Percentiles rank a stretch among this genome's conserved stretches.
phyloP scores from a whole-genome alignment of 2,797 vertebrate species.

The Acrocephalus scirpaceus region DNA sequence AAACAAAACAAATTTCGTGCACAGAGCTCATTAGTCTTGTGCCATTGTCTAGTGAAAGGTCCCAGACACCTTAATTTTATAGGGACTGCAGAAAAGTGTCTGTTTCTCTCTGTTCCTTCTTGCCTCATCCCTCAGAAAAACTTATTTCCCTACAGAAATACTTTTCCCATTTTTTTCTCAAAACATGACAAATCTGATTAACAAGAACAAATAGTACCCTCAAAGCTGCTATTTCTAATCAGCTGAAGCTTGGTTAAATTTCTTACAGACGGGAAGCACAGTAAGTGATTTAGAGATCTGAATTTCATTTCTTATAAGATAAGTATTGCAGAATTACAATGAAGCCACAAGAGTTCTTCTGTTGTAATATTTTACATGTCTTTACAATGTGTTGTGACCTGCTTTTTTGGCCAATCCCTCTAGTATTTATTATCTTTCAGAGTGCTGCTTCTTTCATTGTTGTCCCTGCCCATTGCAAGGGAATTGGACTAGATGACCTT shows the following conservation, averaged over 20 bases:
- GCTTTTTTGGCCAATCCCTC: background rate
- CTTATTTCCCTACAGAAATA: background rate
- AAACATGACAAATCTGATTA: background rate
- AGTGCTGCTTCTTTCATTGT: background rate
- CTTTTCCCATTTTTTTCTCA: background rate
- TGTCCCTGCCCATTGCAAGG: background rate
- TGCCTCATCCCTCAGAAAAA: background rate
- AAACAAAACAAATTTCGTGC: background rate
- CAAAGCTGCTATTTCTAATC: background rate
- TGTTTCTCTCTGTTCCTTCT: background rate
- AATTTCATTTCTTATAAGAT: background rate
- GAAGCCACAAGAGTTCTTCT: background rate
- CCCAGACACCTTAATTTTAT: background rate
- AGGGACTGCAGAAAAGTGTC: background rate
- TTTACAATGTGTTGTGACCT: background rate
- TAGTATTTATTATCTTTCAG: background rate
- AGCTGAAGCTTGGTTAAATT: background rate
- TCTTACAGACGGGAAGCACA: background rate
- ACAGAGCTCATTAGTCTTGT: background rate
- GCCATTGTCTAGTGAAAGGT: background rate
- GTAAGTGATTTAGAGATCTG: background rate
- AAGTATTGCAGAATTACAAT: background rate
- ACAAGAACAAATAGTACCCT: background rate
- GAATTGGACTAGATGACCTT: background rate
- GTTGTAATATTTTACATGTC: background rate